phyloP scores from a whole-genome alignment of 1,140 invertebrate species.

The Arctopsyche grandis region DNA sequence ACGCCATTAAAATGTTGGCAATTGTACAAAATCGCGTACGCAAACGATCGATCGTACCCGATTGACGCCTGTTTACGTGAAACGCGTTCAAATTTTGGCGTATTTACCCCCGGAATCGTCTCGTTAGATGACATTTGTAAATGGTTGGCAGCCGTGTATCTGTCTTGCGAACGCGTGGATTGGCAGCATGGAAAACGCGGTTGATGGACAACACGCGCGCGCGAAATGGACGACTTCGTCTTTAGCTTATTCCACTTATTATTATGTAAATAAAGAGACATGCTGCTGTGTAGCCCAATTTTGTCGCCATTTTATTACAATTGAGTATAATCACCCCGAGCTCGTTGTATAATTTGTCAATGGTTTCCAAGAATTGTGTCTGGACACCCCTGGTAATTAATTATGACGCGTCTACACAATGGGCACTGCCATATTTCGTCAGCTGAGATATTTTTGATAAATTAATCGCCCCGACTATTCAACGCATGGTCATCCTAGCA shows the following conservation, averaged over 20 bases:
- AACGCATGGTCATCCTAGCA: too few relatives aligned
- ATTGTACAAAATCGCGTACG: neutral
- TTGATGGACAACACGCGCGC: too few relatives aligned
- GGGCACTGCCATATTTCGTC: neutral
- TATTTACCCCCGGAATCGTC: too few relatives aligned
- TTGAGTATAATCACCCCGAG: neutral
- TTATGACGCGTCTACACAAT: neutral
- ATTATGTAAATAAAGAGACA: too few relatives aligned
- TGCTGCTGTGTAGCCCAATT: neutral
- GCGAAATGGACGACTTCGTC: too few relatives aligned
- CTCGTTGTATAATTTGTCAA: neutral
- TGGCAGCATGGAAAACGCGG: too few relatives aligned
- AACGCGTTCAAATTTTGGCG: too few relatives aligned
- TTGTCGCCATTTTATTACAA: neutral
- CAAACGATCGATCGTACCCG: neutral
- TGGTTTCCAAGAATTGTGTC: neutral
- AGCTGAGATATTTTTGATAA: neutral
- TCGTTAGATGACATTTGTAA: too few relatives aligned
- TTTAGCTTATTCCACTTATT: too few relatives aligned
- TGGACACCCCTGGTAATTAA: neutral
- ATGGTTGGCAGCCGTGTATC: too few relatives aligned
- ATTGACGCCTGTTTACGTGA: neutral
- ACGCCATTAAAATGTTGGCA: neutral
- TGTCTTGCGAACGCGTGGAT: too few relatives aligned
- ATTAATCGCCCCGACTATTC: too few relatives aligned